Percentiles rank a stretch among this genome's conserved stretches.
These are phyloP conservation scores for Chlamydotis undulata DNA, from an alignment of 2,113 vertebrate species.

Conservation along the genomic window DNA sequence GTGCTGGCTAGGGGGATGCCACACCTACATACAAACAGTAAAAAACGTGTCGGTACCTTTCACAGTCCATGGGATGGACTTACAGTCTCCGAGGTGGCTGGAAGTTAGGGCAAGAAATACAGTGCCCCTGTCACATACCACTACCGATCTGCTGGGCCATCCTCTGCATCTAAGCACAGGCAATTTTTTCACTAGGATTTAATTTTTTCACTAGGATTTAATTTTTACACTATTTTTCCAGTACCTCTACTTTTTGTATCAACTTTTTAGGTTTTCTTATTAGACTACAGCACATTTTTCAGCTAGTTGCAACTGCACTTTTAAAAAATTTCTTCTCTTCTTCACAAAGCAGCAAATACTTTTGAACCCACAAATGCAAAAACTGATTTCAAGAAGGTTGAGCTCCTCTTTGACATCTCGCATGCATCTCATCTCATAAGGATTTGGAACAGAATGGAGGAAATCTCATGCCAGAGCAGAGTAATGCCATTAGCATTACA, in stretches of 20 bases:
- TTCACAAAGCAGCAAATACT: neutral
- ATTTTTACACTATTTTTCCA: neutral
- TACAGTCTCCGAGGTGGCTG: neutral
- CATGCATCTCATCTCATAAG: neutral
- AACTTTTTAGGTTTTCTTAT: neutral
- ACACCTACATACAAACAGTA: neutral
- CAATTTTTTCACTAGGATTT: neutral
- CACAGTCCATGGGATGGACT: neutral
- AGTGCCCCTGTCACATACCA: neutral
- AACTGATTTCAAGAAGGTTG: neutral
- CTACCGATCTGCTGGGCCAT: neutral
- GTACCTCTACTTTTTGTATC: neutral
- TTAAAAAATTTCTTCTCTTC: neutral
- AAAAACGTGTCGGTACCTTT: rapidly evolving
- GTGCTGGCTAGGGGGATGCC: rapidly evolving
- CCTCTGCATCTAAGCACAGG: neutral
- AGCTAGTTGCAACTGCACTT: neutral
- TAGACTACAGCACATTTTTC: neutral
- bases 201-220: neutral
- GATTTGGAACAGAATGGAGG: neutral
- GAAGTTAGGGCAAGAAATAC: neutral
- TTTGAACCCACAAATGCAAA: neutral
- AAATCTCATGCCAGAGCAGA: neutral
- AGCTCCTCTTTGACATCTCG: neutral
- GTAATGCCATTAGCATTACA: neutral